phyloP scores from a whole-genome alignment of 2,113 vertebrate species.

The Pogona vitticeps region DNA sequence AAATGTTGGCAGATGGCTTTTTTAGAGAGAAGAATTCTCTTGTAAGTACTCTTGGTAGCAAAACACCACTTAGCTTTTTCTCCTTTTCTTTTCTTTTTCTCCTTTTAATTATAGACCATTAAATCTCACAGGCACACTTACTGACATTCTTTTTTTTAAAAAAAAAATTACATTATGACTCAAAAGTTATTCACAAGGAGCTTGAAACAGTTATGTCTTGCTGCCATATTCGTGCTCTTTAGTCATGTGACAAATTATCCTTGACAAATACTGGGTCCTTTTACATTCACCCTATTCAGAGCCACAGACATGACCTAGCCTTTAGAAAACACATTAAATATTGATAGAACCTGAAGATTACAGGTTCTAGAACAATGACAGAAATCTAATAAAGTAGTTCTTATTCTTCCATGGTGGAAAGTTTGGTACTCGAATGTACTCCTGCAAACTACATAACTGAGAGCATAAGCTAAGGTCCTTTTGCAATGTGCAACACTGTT shows the following conservation, averaged over 20 bases:
- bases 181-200: slow-evolving; percentile 70
- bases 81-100: background rate
- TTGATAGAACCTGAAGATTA: slow-evolving; percentile 27
- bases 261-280: slow-evolving; percentile 21
- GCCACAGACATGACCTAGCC: slow-evolving; percentile 29
- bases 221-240: slow-evolving; percentile 51
- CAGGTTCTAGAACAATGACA: slow-evolving; percentile 48
- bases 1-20: slow-evolving; percentile 48
- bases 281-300: slow-evolving; percentile 55
- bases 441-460: slow-evolving; percentile 30
- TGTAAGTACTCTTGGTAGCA: slow-evolving; percentile 73
- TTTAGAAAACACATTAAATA: slow-evolving; percentile 30
- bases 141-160: slow-evolving; percentile 14
- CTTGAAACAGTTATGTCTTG: slow-evolving; percentile 51
- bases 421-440: slow-evolving; percentile 17
- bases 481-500: background rate
- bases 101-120: slow-evolving; percentile 73
- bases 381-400: slow-evolving; percentile 44
- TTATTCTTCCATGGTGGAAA: slow-evolving; percentile 45
- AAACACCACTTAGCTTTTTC: slow-evolving; percentile 76
- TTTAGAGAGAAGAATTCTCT: slow-evolving; percentile 70
- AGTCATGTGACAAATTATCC: slow-evolving; percentile 60
- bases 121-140: slow-evolving; percentile 17
- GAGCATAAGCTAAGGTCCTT: background rate
- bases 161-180: slow-evolving; percentile 69